Percentiles rank a stretch among this genome's conserved stretches.
phyloP scores from a whole-genome alignment of 35 echinoderm and acorn worm genomes.

The Heliocidaris erythrogramma region DNA sequence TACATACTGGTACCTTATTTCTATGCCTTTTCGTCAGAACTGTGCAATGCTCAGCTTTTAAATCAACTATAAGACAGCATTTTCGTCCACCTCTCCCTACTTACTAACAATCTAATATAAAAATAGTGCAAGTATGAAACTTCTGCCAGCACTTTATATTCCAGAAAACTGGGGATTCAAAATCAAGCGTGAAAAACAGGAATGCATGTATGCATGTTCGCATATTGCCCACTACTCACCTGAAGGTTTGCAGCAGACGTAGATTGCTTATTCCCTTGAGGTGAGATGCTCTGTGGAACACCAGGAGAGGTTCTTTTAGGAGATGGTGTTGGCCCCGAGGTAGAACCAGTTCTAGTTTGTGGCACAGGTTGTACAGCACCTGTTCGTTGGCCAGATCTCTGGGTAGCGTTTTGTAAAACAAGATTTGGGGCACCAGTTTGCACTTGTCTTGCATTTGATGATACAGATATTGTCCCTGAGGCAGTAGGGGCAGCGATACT shows the following conservation, averaged over 20 bases:
- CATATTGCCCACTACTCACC: neutral
- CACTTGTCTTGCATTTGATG: neutral
- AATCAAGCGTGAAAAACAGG: no score
- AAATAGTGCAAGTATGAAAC: no score
- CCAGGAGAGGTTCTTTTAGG: neutral
- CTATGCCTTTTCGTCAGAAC: no score
- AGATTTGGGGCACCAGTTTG: neutral
- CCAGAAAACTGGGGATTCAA: no score
- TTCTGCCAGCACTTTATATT: no score
- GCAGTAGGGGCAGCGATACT: neutral
- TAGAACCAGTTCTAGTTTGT: neutral
- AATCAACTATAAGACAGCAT: no score
- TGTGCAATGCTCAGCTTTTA: no score
- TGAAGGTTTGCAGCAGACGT: neutral
- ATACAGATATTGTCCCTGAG: neutral
- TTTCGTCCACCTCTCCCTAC: no score
- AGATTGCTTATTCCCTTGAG: neutral
- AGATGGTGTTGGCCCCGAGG: neutral
- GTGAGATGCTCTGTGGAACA: neutral
- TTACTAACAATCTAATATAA: no score
- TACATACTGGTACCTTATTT: no score
- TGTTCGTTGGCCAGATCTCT: constrained; percentile 5
- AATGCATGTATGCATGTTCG: no score
- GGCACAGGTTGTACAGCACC: neutral
- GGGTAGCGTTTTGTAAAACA: constrained; percentile 16